Evolutionary conservation across 2,888 invertebrate species (phyloP).

Genomic region (Operophtera brumata): DNA sequence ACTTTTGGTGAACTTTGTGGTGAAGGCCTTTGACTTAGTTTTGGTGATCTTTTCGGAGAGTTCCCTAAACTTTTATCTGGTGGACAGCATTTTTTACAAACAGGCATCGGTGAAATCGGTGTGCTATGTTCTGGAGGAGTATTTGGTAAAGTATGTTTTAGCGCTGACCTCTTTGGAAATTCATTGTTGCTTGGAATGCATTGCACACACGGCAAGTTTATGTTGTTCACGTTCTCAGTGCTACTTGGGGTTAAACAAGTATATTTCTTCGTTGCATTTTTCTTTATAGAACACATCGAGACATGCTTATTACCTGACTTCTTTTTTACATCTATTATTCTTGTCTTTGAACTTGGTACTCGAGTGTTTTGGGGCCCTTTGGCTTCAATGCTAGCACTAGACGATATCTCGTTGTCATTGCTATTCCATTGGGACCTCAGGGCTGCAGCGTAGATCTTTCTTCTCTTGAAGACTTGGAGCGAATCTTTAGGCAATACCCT

Average conservation of each 20-base stretch:
- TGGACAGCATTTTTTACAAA: not conserved
- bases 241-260: too few relatives aligned
- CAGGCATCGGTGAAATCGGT: not conserved
- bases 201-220: slow-evolving; percentile 35
- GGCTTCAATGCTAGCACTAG: slow-evolving; percentile 39
- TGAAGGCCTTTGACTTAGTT: not conserved
- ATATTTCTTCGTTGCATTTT: too few relatives aligned
- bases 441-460: slow-evolving; percentile 53
- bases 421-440: slow-evolving; percentile 50
- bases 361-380: slow-evolving; percentile 34
- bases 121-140: not conserved
- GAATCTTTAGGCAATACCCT: slow-evolving; percentile 64
- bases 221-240: slow-evolving; percentile 34
- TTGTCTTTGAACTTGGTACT: slow-evolving; percentile 25
- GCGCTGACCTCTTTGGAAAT: not conserved
- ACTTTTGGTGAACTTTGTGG: not conserved
- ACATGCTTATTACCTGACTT: slow-evolving; percentile 47
- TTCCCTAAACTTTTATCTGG: not conserved
- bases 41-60: too few relatives aligned
- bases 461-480: slow-evolving; percentile 56
- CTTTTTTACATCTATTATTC: slow-evolving; percentile 16
- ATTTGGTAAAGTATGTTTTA: not conserved
- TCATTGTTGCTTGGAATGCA: slow-evolving; percentile 1
- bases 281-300: slow-evolving; percentile 46
- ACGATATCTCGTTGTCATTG: slow-evolving; percentile 27